phyloP scores from a whole-genome alignment of 2,113 vertebrate species.

The Orcinus orca region DNA sequence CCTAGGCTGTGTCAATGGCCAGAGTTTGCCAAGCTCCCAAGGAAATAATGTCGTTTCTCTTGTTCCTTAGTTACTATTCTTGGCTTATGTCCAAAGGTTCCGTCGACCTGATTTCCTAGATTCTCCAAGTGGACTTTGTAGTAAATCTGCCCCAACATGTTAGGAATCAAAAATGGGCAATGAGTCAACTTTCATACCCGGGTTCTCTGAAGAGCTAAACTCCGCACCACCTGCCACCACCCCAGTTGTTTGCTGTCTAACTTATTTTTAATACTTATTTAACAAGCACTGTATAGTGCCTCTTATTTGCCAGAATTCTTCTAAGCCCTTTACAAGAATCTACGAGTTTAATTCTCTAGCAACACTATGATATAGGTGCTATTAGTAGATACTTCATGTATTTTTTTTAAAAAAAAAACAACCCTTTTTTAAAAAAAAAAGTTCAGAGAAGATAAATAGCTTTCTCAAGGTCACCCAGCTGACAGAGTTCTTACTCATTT shows the following conservation, averaged over 20 bases:
- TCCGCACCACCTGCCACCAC: accelerated
- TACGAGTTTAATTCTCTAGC: neutral
- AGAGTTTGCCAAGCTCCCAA: neutral
- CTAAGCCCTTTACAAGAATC: neutral
- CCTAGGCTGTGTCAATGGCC: neutral
- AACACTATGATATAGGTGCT: neutral
- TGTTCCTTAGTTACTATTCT: constrained; percentile 33
- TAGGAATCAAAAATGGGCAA: neutral
- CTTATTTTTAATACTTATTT: neutral
- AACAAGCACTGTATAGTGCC: neutral
- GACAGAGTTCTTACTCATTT: neutral
- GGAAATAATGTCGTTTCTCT: neutral
- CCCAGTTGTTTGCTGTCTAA: neutral
- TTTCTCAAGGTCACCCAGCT: neutral
- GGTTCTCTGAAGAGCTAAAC: neutral
- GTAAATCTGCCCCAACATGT: neutral
- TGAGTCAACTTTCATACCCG: neutral
- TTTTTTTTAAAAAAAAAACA: neutral
- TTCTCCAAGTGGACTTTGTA: constrained; percentile 9
- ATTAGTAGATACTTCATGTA: neutral
- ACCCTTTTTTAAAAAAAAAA: neutral
- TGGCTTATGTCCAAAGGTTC: constrained; percentile 3
- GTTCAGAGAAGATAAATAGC: neutral
- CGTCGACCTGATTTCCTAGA: constrained; percentile 1
- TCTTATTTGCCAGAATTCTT: neutral